Evolutionary conservation across 2,797 vertebrate genomes (phyloP), one percentile per base, ranked within the genome.

Genomic region (Enteromius paludinosus): DNA sequence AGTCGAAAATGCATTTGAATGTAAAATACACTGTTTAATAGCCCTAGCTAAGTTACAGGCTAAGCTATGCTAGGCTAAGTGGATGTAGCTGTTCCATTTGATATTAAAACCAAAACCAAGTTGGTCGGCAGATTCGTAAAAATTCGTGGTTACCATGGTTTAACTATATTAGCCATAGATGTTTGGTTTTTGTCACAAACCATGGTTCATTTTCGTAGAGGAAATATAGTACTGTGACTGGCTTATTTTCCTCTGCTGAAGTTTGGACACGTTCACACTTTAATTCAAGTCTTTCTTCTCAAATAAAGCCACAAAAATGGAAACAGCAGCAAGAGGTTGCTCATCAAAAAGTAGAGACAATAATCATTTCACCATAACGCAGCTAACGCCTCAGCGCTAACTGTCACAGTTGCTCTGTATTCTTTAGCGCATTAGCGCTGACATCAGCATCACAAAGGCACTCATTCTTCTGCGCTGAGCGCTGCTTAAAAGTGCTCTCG

Each of bases 331-430:
- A 86, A 86, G 71, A 87, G 45, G 59, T 78, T 85, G 79, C 81
- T 85, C 79, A 91, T 90, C 87, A 87, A 85, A 86, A 80, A 83
- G 23, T 52, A 70, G 71, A 86, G 84, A 87, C 81, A 82, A 85
- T 83, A 75, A 86, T 87, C 79, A 87, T 89, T 88, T 91, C 89
- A 88, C 84, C 83, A 85, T 90, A 88, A 88, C 68, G 68, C 38
- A 75, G 84, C 82, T 79, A 89, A 87, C 82, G 85, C 83, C 87
- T 91, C 86, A 81, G 85, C 59, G 73, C 79, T 65, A 84, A 75
- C 87, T 90, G 88, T 91, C 89, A 89, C 68, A 68, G 78, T 74
- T 78, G 77, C 79, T 85, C 83, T 80, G 85, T 84, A 78, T 85
- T 77, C 78, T 84, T 65, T 65, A 69, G 68, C 47, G 52, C 79